Evolutionary conservation across 37 sponge, comb jelly and placozoan species (phyloP).

Genomic region (Haliclona indistincta): DNA sequence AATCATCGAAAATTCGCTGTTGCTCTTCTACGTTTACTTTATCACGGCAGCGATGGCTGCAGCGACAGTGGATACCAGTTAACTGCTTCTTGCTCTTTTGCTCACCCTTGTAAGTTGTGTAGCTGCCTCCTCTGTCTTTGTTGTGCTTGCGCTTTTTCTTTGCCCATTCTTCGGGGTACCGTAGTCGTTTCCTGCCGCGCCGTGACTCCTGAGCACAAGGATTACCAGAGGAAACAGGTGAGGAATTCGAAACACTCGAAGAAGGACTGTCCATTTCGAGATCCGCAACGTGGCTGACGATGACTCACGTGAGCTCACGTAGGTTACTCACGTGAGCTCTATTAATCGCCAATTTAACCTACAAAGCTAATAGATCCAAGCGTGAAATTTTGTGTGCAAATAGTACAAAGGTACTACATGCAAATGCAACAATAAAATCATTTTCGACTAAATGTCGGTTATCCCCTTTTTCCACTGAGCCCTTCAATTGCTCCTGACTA

Average conservation of each 20-base stretch:
- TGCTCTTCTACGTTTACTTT: not conserved
- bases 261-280: too few relatives aligned
- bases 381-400: too few relatives aligned
- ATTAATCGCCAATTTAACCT: too few relatives aligned
- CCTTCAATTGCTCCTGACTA: not conserved
- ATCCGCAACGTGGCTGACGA: too few relatives aligned
- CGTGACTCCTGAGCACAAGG: not conserved
- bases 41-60: not conserved
- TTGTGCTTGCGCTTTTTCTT: not conserved
- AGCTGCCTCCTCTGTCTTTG: not conserved
- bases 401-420: too few relatives aligned
- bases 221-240: too few relatives aligned
- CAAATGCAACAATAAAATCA: not conserved
- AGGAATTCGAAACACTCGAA: too few relatives aligned
- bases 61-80: not conserved
- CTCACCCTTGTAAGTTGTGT: not conserved
- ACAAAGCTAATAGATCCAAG: too few relatives aligned
- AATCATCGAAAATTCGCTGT: slow-evolving; percentile 10
- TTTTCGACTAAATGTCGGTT: not conserved
- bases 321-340: too few relatives aligned
- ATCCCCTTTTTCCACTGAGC: not conserved
- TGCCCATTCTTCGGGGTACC: not conserved
- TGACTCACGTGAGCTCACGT: too few relatives aligned
- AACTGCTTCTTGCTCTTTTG: not conserved
- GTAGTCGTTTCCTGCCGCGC: not conserved